Base-by-base conservation (phyloP, 1,140 invertebrate genomes). In the Cephus cinctus region DNA sequence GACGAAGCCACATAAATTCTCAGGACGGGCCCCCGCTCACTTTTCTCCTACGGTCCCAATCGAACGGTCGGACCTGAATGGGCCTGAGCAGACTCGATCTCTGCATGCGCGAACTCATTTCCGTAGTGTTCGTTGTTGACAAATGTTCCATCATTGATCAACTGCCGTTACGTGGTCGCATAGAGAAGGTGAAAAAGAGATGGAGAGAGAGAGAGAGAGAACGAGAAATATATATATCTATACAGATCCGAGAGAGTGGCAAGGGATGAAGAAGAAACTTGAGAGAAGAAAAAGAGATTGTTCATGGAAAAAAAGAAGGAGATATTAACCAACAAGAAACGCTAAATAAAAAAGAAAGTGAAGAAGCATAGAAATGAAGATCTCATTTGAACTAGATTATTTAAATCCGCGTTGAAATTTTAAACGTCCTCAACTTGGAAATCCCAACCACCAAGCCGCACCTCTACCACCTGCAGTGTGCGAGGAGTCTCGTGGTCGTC, bases 381-480 rank as follows among this genome's bases (percentile, higher is more conserved):
- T n/a, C n/a, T n/a, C 47, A 42, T 51, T 35, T 49, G 44, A 52
- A 54, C n/a, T n/a, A n/a, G n/a, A n/a, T n/a, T n/a, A n/a, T n/a
- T n/a, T n/a, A n/a, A n/a, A 50, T 52, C 25, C 47, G 47, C 48
- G 40, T 56, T 57, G 54, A 50, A 54, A 56, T 47, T 40, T 54
- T 27, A 27, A 27, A 27, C 25, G 25, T n/a, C 25, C 25, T n/a
- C 6, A 27, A n/a, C 25, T n/a, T 6, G 25, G 25, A 27, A 27
- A n/a, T 27, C 25, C 25, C 58, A 59, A 69, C 67, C 65, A 67
- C 62, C 65, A 53, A 6, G 67, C 60, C 62, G 59, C 63, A 65
- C 49, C 59, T 69, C 59, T 63, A 56, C 67, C 67, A 65, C 60
- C 59, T 66, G 67, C n/a, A n/a, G n/a, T n/a, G n/a, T n/a, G n/a